Evolutionary conservation across 2,113 vertebrate species (phyloP), one percentile per base, ranked within the genome.

Genomic region (Speoplatyrhinus poulsoni): DNA sequence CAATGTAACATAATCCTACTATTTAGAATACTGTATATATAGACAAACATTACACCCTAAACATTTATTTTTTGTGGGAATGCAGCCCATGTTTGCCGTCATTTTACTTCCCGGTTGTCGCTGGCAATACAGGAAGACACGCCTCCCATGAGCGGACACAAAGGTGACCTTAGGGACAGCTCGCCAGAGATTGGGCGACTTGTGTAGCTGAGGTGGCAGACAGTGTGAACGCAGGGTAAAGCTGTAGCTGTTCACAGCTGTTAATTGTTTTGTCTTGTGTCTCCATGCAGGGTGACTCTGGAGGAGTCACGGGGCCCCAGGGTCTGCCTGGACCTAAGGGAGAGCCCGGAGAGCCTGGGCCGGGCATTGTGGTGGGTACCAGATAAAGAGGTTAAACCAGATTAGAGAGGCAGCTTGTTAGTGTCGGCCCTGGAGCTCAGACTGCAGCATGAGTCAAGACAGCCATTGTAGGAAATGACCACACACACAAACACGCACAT

Each of bases 241-340:
- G 12, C 53, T 13, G 54, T 41, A 13, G 19, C 47, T 32, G 59
- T 16, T 48, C 33, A 60, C 48, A 9, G 12, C 16, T n/a, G 46
- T 33, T 7, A 46, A 13, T 63, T 60, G 36, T 65, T 73, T 17
- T 75, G 26, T 65, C 12, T 26, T 66, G n/a, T 73, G 3, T 71
- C n/a, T 49, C 67, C 87, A 26, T 26, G 58, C 73, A 99, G 97
- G 98, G 98, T 8, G 95, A 97, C 50, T 67, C 93, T 62, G 94
- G 94, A 66, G 94, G 93, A 32, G 84, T 90, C 76, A 81, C 81
- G 6, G 96, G 96, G 8, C 94, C 91, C 0, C 94, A 90, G 47
- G 97, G 97, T 50, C 85, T 89, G 61, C 93, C 92, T 16, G 97
- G 96, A 85, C 93, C 92, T n/a, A 98, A 98, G 91, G 98, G 98